Base-by-base conservation (phyloP, 2,797 vertebrate genomes). In the Mastacembelus armatus region DNA sequence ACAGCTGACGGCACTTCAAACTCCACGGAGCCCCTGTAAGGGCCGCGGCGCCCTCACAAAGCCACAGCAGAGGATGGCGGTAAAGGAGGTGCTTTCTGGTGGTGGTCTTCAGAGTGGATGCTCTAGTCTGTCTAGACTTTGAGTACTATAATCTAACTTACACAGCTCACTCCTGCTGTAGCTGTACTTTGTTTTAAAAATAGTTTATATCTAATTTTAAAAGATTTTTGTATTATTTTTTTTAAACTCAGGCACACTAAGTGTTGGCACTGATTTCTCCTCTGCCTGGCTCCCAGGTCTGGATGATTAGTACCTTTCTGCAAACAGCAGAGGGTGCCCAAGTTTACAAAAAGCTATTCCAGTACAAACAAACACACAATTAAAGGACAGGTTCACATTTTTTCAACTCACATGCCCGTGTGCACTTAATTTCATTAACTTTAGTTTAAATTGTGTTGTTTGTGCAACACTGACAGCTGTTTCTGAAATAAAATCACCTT, bases 301-400 rank as follows among this genome's bases (percentile, higher is more conserved):
- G 27, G 18, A 7, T 7, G 5, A 16, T 64, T 33, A 16, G 22
- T 10, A 14, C 10, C 10, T 54, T 40, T 38, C 22, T 58, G 5
- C 12, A 30, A 51, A 14, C 85, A 83, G 75, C 83, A 88, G 87
- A 72, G 68, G 84, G 81, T 4, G 80, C 73, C 30, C 4, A 40
- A 21, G 63, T 9, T 60, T 59, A 71, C 56, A 21, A 14, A 48
- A 44, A n/a, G n/a, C n/a, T n/a, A n/a, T n/a, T n/a, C n/a, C n/a
- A n/a, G n/a, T n/a, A n/a, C n/a, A n/a, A n/a, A n/a, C n/a, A n/a
- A n/a, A n/a, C n/a, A n/a, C n/a, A n/a, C n/a, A 43, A 55, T 61
- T n/a, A 30, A 49, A 61, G 8, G 8, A 32, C 4, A 10, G 2
- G 27, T 14, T 26, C 19, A 8, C n/a, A 7, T 29, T 30, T 21